Base-by-base conservation (phyloP, 2,888 invertebrate species). In the Netelia melanura region DNA sequence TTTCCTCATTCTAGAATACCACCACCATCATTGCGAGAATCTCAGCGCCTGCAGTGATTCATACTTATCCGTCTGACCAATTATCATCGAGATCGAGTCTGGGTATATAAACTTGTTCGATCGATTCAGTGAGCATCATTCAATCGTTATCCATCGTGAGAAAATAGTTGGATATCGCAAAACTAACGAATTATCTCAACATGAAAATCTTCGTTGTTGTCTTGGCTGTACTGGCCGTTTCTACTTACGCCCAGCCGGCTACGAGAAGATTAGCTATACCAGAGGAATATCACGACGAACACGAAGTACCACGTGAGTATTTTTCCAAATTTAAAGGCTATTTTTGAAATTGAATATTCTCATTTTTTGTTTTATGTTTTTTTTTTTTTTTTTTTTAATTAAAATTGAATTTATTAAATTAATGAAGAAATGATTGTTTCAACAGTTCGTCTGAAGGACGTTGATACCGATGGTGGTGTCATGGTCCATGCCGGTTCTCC, bases 31-130 rank as follows among this genome's bases (percentile, higher is more conserved):
- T 5, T 3, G 30, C 30, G 3, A 38, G 6, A 38, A 6, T 38
- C 38, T 38, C 38, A 2, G 5, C 38, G 38, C 1, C 38, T 38
- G 38, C 38, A 6, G 38, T 38, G 38, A 38, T 38, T 38, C 38
- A 38, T 8, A 38, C 38, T 38, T 38, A 38, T 38, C 38, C 8
- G 0, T 38, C 1, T 38, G 6, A 38, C 6, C 38, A 38, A 38
- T 38, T 38, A 38, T 38, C 38, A 38, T 6, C 38, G 6, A 38
- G 38, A 38, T 48, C n/a, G 62, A 25, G 25, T 61, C 10, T 62
- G 25, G 44, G 68, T 79, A 58, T 65, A 77, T 82, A 80, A 83
- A 52, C 68, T n/a, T 43, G 21, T 52, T 3, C 17, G 56, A 75
- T 17, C 54, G 17, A 56, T 2, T 14, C 38, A 30, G 44, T 43